A percentile compares a stretch with the other conserved stretches of the same genome.
Evolutionary conservation across 2,888 invertebrate species (phyloP).

Genomic region (Agrotis segetum): DNA sequence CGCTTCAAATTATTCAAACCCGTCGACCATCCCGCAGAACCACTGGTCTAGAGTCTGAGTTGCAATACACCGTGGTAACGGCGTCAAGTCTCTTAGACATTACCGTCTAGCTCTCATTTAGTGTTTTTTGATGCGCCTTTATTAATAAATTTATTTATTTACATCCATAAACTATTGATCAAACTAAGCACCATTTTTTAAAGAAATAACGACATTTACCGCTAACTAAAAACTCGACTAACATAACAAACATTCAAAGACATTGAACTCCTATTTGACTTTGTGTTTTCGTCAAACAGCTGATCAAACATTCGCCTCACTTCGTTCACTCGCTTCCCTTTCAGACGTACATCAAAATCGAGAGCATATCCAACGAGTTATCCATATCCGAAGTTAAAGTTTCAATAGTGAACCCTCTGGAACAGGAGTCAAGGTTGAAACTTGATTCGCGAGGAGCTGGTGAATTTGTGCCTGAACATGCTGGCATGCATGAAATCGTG

Average conservation of each 20-base stretch:
- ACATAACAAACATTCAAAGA: conserved; percentile 1
- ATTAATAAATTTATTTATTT: too few species aligned
- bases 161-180: too few species aligned
- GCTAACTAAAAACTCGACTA: neutral
- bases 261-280: conserved; percentile 48
- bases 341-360: conserved; percentile 95
- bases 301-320: conserved; percentile 48
- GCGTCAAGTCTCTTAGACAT: too few species aligned
- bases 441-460: conserved; percentile 95
- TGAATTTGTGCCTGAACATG: conserved; percentile 96
- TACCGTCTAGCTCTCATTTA: too few species aligned
- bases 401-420: conserved; percentile 95
- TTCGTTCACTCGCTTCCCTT: conserved; percentile 57
- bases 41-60: too few species aligned
- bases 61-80: too few species aligned
- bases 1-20: too few species aligned
- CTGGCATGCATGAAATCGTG: conserved; percentile 97
- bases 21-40: too few species aligned
- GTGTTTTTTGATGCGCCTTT: too few species aligned
- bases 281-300: conserved; percentile 52
- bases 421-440: conserved; percentile 92
- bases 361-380: conserved; percentile 93
- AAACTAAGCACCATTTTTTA: too few species aligned
- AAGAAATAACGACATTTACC: too few species aligned
- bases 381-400: conserved; percentile 94